Conservation (phyloP, 2,113 vertebrate genomes). For the Ceyx melanurus region DNA sequence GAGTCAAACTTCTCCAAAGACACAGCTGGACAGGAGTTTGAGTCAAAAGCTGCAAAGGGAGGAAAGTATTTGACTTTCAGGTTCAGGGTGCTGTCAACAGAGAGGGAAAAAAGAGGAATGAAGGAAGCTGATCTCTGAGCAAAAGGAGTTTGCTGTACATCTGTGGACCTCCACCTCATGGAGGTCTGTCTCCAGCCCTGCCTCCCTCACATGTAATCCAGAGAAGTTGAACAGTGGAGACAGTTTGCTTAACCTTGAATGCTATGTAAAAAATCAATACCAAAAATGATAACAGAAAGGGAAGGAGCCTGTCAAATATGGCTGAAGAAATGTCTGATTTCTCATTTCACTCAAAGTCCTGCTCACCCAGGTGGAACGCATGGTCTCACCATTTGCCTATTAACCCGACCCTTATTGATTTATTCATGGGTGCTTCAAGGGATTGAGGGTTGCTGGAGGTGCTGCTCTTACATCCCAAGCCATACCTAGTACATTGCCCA, state of each 20-base stretch:
- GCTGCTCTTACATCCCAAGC: neutral
- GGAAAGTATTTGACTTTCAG: neutral
- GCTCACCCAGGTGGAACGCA: conserved; percentile 1
- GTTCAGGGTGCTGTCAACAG: neutral
- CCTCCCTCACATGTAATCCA: neutral
- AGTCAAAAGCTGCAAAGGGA: neutral
- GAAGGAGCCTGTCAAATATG: conserved; percentile 11
- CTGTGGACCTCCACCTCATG: neutral
- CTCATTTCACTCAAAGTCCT: neutral
- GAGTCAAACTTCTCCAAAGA: neutral
- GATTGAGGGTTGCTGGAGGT: neutral
- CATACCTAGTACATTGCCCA: accelerated
- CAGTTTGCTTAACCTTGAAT: conserved; percentile 29
- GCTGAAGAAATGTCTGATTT: conserved; percentile 42
- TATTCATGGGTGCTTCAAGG: neutral
- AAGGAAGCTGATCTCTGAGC: neutral
- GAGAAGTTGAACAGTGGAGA: neutral
- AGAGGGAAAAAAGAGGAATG: neutral
- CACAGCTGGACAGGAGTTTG: neutral
- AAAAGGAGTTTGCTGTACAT: neutral
- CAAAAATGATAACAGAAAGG: neutral
- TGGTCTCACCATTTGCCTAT: neutral
- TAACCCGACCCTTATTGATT: neutral
- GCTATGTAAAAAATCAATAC: neutral
- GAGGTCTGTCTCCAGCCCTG: neutral